Percentiles rank a stretch among this genome's conserved stretches.
Evolutionary conservation across 2,888 invertebrate genomes (phyloP).

Genomic region (Parnassius glacialis): DNA sequence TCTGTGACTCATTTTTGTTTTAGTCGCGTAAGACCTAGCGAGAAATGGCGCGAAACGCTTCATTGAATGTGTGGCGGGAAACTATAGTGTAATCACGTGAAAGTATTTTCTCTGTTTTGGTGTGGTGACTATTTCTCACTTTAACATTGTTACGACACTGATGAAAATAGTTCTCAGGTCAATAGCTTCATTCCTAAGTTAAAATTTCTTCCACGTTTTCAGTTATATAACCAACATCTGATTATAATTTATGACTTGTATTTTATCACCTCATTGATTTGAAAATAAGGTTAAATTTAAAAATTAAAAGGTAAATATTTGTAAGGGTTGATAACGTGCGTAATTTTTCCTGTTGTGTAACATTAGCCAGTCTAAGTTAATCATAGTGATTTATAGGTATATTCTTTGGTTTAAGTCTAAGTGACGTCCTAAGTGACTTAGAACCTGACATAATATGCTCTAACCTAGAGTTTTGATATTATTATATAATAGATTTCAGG

Average conservation of each 20-base stretch:
- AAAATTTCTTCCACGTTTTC: conserved; percentile 32
- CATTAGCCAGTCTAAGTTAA: too few relatives aligned
- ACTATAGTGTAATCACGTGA: conserved; percentile 62
- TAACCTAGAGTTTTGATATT: too few relatives aligned
- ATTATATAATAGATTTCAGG: too few relatives aligned
- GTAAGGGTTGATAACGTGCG: neutral
- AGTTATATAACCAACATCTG: conserved; percentile 31
- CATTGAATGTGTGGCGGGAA: conserved; percentile 76
- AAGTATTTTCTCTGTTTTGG: conserved; percentile 52
- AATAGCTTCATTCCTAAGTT: conserved; percentile 12
- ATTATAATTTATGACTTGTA: neutral
- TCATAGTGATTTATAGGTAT: too few relatives aligned
- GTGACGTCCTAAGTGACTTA: too few relatives aligned
- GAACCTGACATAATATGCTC: too few relatives aligned
- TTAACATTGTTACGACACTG: neutral
- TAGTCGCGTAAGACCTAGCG: conserved; percentile 46
- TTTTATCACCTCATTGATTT: too few relatives aligned
- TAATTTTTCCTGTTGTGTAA: neutral
- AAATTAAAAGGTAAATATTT: conserved; percentile 17
- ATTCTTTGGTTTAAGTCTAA: too few relatives aligned
- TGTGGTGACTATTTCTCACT: conserved; percentile 13
- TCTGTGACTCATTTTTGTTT: conserved; percentile 43
- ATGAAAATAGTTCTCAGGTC: neutral
- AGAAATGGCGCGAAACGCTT: conserved; percentile 73
- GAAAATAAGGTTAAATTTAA: too few relatives aligned